Conservation (phyloP, 2,113 vertebrate species). For the Salvelinus namaycush region DNA sequence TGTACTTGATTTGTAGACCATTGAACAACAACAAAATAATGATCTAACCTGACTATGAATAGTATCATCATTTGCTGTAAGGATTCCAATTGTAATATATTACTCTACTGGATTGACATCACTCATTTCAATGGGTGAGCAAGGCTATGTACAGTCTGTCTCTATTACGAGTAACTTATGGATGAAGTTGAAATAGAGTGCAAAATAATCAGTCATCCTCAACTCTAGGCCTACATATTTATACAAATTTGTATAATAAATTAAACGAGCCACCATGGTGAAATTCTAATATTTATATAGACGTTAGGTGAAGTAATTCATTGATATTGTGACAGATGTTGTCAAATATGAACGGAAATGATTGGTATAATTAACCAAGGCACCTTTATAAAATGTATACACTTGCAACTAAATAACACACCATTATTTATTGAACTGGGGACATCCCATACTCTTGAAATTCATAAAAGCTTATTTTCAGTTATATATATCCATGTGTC, state of each 20-base stretch:
- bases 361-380: background rate
- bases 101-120: background rate
- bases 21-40: background rate
- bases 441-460: background rate
- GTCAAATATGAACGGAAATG: background rate
- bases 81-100: background rate
- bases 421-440: background rate
- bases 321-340: too few relatives aligned
- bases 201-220: background rate
- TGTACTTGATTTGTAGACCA: background rate
- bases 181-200: background rate
- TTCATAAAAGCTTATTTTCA: background rate
- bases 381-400: background rate
- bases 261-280: background rate
- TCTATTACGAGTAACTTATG: background rate
- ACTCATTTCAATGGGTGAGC: background rate
- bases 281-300: background rate
- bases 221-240: background rate
- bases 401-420: background rate
- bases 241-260: background rate
- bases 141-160: background rate
- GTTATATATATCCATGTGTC: background rate
- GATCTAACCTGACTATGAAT: background rate
- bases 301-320: too few relatives aligned
- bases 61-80: background rate